Percentiles rank a stretch among this genome's conserved stretches.
Conservation (phyloP, 2,888 invertebrate species). For the Platycheirus rosarum region DNA sequence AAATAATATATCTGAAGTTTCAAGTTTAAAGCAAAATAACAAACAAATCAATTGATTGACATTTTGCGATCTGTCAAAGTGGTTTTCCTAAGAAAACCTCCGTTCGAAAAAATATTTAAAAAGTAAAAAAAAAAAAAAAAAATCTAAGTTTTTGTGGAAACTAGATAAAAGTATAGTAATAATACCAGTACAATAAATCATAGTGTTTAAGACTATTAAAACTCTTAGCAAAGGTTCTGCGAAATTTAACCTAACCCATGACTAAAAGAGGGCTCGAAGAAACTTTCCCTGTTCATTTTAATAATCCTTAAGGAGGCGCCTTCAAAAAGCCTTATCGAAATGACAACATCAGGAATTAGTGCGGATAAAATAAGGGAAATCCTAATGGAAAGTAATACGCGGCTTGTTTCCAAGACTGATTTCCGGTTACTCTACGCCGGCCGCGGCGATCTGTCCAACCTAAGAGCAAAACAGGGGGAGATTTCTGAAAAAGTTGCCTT, state of each 20-base stretch:
- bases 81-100: slow-evolving; percentile 22
- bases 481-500: slow-evolving; percentile 5
- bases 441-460: slow-evolving; percentile 4
- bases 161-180: too few relatives aligned
- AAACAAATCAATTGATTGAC: too few relatives aligned
- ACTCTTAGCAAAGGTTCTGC: neutral
- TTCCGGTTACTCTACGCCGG: slow-evolving; percentile 10
- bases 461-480: slow-evolving; percentile 5
- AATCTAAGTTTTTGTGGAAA: too few relatives aligned
- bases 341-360: slow-evolving; percentile 3
- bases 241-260: slow-evolving; percentile 5
- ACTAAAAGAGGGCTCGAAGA: slow-evolving; percentile 1
- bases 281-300: slow-evolving; percentile 1
- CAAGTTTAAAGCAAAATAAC: too few relatives aligned
- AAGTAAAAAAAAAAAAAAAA: too few relatives aligned
- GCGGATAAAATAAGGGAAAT: slow-evolving; percentile 17
- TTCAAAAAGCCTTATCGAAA: neutral
- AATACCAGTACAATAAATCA: slow-evolving; percentile 11
- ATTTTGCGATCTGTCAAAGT: neutral
- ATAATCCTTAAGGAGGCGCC: slow-evolving; percentile 1
- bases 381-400: slow-evolving; percentile 3
- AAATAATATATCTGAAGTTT: too few relatives aligned
- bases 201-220: neutral
- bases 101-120: too few relatives aligned
- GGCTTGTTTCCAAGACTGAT: neutral